Conservation (phyloP, 1,140 invertebrate genomes). For the Papilio aristodemus region DNA sequence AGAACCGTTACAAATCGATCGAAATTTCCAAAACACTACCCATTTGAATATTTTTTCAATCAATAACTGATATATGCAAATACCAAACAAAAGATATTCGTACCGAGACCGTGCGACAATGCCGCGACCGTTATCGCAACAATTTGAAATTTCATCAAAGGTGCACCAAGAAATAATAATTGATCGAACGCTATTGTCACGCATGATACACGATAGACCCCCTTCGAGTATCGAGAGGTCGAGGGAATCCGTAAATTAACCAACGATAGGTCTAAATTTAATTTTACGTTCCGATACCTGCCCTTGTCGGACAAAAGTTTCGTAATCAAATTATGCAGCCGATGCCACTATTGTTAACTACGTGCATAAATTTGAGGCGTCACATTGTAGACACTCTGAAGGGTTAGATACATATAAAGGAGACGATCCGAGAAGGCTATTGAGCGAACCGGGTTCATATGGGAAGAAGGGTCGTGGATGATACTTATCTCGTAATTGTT, state of each 20-base stretch:
- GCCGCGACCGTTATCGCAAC: conserved; percentile 72
- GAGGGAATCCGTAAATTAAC: conserved; percentile 77
- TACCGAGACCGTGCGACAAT: conserved; percentile 64
- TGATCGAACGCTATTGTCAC: conserved; percentile 71
- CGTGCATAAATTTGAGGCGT: conserved; percentile 74
- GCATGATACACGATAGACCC: conserved; percentile 65
- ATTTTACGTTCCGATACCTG: conserved; percentile 79
- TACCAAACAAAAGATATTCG: conserved; percentile 62
- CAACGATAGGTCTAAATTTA: conserved; percentile 77
- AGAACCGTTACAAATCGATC: conserved; percentile 72
- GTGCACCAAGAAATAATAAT: conserved; percentile 75
- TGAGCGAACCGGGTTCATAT: conserved; percentile 61
- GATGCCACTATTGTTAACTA: conserved; percentile 69
- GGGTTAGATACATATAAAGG: conserved; percentile 61
- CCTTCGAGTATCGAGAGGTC: conserved; percentile 66
- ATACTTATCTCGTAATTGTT: conserved; percentile 79
- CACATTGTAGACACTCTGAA: conserved; percentile 64
- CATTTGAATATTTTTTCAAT: conserved; percentile 79
- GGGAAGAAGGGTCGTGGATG: conserved; percentile 75
- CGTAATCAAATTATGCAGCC: conserved; percentile 79
- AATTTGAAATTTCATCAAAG: conserved; percentile 76
- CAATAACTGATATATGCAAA: conserved; percentile 80
- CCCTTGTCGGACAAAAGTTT: conserved; percentile 70
- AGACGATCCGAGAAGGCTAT: conserved; percentile 65
- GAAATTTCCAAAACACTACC: conserved; percentile 58